phyloP scores from a whole-genome alignment of 2,888 invertebrate species.

The Melangyna quadrimaculata region DNA sequence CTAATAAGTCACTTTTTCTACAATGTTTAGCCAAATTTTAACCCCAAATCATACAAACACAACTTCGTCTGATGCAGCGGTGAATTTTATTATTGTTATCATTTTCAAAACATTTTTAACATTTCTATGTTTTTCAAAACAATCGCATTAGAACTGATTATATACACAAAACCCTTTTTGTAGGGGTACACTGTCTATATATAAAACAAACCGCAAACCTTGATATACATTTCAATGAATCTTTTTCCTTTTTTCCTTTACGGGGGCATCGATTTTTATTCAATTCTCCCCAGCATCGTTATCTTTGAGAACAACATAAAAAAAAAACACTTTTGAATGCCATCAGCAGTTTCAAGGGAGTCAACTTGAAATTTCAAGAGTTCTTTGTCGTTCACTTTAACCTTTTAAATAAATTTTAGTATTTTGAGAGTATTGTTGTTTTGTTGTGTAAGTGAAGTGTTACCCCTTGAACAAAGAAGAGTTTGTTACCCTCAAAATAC shows the following conservation, averaged over 20 bases:
- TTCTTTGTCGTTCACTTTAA: slow-evolving; percentile 26
- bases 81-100: no score
- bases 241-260: no score
- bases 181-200: no score
- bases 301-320: no score
- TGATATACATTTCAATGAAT: not conserved
- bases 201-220: not conserved
- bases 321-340: not conserved
- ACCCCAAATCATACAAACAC: no score
- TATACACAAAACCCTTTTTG: no score
- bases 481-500: not conserved
- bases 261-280: not conserved
- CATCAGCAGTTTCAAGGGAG: not conserved
- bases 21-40: no score
- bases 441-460: not conserved
- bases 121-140: no score
- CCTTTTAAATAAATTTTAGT: slow-evolving; percentile 13
- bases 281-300: not conserved
- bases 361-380: not conserved
- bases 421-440: not conserved
- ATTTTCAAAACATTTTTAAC: not conserved
- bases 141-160: no score
- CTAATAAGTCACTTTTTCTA: no score
- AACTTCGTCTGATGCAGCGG: no score
- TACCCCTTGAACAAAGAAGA: not conserved